Percentiles rank a stretch among this genome's conserved stretches.
Conservation (phyloP, 2,113 vertebrate species). For the Myotis yumanensis region DNA sequence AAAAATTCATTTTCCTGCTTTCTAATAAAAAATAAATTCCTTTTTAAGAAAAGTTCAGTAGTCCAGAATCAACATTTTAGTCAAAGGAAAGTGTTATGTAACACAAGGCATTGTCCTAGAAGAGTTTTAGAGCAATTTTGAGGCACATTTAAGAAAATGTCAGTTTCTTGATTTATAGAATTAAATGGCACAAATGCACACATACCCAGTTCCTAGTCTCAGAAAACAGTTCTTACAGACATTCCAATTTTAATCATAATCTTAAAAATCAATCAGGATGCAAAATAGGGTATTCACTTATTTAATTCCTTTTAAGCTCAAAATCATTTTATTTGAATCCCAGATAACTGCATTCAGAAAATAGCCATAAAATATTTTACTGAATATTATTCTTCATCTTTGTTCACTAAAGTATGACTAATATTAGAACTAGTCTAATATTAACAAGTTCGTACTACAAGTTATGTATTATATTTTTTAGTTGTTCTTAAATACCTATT, state of each 20-base stretch:
- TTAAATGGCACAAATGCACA: background rate
- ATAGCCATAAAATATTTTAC: background rate
- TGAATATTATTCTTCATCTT: background rate
- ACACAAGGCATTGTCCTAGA: background rate
- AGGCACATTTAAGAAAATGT: background rate
- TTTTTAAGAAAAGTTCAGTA: background rate
- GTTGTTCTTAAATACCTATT: constrained; percentile 53
- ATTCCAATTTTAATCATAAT: constrained; percentile 13
- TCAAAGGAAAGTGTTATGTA: background rate
- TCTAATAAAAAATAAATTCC: background rate
- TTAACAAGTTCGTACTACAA: background rate
- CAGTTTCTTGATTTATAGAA: constrained; percentile 4
- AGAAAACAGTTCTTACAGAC: background rate
- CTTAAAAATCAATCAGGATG: background rate
- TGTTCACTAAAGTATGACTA: background rate
- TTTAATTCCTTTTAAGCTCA: background rate
- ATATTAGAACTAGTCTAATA: background rate
- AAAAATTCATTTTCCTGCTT: constrained; percentile 20
- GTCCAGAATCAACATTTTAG: constrained; percentile 12
- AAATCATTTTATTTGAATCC: background rate
- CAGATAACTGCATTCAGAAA: background rate
- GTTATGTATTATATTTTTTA: constrained; percentile 8
- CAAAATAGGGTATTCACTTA: background rate
- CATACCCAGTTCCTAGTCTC: background rate
- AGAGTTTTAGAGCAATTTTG: constrained; percentile 1